Conservation (phyloP, 2,113 vertebrate genomes). For the Sclerurus mexicanus region DNA sequence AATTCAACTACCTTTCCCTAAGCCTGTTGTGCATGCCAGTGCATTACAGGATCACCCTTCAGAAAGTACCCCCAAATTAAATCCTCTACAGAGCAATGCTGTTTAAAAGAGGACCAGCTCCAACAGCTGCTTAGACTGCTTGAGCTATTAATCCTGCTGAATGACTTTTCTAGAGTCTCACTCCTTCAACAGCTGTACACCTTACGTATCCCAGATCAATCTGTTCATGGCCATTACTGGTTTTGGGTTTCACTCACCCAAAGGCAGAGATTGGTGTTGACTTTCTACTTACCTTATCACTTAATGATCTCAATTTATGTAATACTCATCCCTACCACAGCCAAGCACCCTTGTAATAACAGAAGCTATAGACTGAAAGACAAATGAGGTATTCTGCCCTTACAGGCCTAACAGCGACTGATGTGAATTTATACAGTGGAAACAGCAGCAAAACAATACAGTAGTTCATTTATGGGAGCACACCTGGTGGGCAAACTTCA, state of each 20-base stretch:
- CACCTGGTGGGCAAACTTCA: background rate
- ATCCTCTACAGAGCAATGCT: background rate
- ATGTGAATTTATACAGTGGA: background rate
- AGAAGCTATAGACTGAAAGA: background rate
- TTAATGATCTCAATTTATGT: conserved; percentile 24
- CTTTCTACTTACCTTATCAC: background rate
- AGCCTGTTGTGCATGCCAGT: rapidly evolving
- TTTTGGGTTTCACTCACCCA: background rate
- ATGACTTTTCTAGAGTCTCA: background rate
- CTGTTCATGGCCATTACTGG: background rate
- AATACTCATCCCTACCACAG: background rate
- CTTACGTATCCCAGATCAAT: background rate
- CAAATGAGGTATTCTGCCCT: background rate
- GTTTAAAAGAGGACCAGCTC: background rate
- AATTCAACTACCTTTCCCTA: background rate
- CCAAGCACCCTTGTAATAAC: background rate
- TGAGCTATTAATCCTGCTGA: background rate
- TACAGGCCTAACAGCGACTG: background rate
- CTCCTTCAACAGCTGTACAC: background rate
- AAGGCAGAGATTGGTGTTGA: background rate
- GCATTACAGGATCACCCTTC: background rate
- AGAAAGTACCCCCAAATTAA: background rate
- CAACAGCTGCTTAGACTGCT: background rate
- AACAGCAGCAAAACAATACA: background rate
- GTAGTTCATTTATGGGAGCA: background rate